Conservation (phyloP, 2,113 vertebrate genomes). For the Orientallactaga bullata region DNA sequence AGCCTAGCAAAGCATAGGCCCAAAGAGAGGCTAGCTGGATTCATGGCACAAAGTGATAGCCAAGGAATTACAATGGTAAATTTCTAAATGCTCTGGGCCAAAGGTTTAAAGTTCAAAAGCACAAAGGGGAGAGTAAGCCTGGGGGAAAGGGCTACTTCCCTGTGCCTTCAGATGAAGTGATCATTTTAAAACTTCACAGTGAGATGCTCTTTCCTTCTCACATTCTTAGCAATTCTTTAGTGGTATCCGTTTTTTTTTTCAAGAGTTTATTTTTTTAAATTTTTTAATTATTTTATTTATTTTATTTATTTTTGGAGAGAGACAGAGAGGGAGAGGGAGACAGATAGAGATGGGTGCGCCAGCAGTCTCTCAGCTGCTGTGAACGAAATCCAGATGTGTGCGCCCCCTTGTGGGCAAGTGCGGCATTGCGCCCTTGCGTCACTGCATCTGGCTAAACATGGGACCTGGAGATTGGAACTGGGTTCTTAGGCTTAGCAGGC, state of each 20-base stretch:
- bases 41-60: background rate
- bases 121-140: constrained; percentile 42
- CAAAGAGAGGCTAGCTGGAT: constrained; percentile 2
- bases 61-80: constrained; percentile 37
- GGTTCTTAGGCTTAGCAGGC: too few relatives aligned
- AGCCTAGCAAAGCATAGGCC: background rate
- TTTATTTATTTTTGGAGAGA: background rate
- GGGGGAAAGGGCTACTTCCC: constrained; percentile 31
- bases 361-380: too few relatives aligned
- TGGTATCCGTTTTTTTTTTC: background rate
- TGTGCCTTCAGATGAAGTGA: constrained; percentile 49
- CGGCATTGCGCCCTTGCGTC: too few relatives aligned
- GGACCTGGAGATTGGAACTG: too few relatives aligned
- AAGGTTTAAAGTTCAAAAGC: constrained; percentile 59
- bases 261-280: too few relatives aligned
- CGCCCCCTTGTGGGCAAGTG: too few relatives aligned
- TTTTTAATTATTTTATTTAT: background rate
- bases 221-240: constrained; percentile 21
- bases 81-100: constrained; percentile 41
- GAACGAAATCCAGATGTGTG: too few relatives aligned
- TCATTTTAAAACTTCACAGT: background rate
- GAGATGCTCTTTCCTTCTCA: background rate
- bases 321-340: too few relatives aligned
- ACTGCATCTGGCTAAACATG: too few relatives aligned
- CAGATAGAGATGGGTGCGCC: too few relatives aligned